Evolutionary conservation across 23 tunicate species (phyloP).

Genomic region (Aplidium turbinatum): DNA sequence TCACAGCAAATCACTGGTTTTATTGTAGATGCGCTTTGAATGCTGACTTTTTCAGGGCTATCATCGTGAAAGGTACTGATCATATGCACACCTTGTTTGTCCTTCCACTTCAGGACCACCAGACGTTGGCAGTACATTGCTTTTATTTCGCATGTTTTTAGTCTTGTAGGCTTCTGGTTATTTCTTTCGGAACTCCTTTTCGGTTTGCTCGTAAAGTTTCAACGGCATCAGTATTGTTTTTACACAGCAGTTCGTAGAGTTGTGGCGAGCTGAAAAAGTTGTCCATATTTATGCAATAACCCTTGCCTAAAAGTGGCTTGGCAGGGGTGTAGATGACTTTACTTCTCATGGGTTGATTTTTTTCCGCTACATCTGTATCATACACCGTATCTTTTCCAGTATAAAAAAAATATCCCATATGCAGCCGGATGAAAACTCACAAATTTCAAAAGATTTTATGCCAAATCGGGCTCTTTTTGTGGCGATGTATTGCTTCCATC

Average conservation of each 20-base stretch:
- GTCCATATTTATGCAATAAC: constrained; percentile 20
- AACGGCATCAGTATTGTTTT: constrained; percentile 4
- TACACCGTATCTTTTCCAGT: constrained; percentile 10
- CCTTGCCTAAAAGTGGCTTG: constrained; percentile 3
- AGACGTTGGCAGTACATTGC: background rate
- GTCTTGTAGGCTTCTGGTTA: background rate
- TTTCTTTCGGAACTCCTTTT: constrained; percentile 14
- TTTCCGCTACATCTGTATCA: background rate
- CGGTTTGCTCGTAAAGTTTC: constrained; percentile 6
- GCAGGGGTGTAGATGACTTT: constrained; percentile 7
- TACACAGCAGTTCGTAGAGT: constrained; percentile 12
- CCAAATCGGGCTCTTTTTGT: background rate
- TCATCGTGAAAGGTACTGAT: constrained; percentile 3
- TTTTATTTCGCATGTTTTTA: background rate
- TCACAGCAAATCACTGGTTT: constrained; percentile 8
- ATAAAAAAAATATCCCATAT: constrained; percentile 4
- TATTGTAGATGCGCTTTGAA: background rate
- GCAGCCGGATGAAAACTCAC: constrained; percentile 6
- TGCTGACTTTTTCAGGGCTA: background rate
- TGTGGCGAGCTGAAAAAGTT: constrained; percentile 9
- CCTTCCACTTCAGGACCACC: constrained; percentile 11
- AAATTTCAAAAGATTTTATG: constrained; percentile 7
- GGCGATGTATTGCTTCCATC: constrained; percentile 13
- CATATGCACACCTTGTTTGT: constrained; percentile 3
- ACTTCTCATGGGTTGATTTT: background rate